Evolutionary conservation across 1,140 invertebrate genomes (phyloP).

Genomic region (Phortica variegata): DNA sequence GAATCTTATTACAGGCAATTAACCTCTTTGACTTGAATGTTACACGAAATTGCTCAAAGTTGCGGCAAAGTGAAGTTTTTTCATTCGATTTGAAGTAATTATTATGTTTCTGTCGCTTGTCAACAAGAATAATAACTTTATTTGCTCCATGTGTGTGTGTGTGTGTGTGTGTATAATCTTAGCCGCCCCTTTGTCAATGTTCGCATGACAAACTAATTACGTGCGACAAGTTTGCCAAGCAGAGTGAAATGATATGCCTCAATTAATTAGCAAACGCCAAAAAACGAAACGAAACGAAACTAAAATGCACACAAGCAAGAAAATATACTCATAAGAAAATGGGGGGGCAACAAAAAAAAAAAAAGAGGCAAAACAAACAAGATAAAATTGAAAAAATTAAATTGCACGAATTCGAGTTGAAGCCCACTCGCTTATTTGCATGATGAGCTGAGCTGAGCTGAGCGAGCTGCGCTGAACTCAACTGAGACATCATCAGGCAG

Average conservation of each 20-base stretch:
- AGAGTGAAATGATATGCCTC: constrained; percentile 1
- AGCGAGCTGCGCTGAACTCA: no score
- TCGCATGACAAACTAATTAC: constrained; percentile 39
- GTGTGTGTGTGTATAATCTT: no score
- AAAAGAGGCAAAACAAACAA: no score
- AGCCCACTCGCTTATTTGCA: no score
- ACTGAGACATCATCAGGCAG: no score
- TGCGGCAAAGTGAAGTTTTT: no score
- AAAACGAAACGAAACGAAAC: constrained; percentile 11
- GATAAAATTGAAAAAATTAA: no score
- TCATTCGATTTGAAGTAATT: no score
- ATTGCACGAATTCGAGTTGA: no score
- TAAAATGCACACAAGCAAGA: constrained; percentile 9
- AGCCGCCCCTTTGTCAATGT: no score
- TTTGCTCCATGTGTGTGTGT: constrained; percentile 45
- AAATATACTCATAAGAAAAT: neutral
- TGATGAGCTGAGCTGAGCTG: no score
- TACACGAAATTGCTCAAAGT: no score
- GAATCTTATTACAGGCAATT: constrained; percentile 54
- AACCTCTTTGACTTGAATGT: constrained; percentile 20
- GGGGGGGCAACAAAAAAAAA: neutral
- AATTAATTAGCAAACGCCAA: constrained; percentile 48
- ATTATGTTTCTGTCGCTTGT: constrained; percentile 7
- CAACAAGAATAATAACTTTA: constrained; percentile 36
- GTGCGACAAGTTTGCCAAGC: constrained; percentile 27